Base-by-base conservation (phyloP, 2,888 invertebrate genomes). In the Campoplex capitator region DNA sequence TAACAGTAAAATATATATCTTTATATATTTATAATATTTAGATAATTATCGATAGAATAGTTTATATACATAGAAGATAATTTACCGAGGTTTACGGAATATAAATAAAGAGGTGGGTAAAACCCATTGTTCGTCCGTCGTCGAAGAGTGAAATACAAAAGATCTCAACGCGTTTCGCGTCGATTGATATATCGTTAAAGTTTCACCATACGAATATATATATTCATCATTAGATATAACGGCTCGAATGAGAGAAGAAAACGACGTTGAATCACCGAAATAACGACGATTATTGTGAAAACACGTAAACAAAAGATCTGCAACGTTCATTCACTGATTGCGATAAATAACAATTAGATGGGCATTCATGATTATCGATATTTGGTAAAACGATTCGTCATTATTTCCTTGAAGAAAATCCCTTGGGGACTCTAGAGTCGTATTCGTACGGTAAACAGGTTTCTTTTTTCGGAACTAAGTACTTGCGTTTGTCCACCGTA, bases 1-100 rank as follows among this genome's bases (percentile, higher is more conserved):
- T 76, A 85, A 88, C 86, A 84, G 68, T 85, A 85, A 89, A 86
- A 82, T 48, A 45, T 62, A 62, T 35, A 67, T 23, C 18, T 58
- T 23, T 23, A 58, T 38, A 16, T 75, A 32, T 51, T 23, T 62
- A 48, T 74, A 65, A 84, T 89, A 88, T 89, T 88, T 87, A 80
- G 62, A 51, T 84, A 65, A 51, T 75, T 80, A 88, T 89, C 89
- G 86, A 89, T 88, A 89, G 85, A 78, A 90, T 88, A 88, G 86
- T 88, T 87, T 87, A 89, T 91, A 90, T 92, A 92, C 89, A 91
- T 89, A 88, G 89, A 90, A 91, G 90, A 92, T 91, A 89, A 89
- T 89, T 88, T 89, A 87, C 89, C 78, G 84, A 80, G 83, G 80
- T 79, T 75, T 89, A 84, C 89, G 73, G 58, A 80, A 74, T 78